phyloP scores from a whole-genome alignment of 2,797 vertebrate genomes.

The Psittacula derbiana region DNA sequence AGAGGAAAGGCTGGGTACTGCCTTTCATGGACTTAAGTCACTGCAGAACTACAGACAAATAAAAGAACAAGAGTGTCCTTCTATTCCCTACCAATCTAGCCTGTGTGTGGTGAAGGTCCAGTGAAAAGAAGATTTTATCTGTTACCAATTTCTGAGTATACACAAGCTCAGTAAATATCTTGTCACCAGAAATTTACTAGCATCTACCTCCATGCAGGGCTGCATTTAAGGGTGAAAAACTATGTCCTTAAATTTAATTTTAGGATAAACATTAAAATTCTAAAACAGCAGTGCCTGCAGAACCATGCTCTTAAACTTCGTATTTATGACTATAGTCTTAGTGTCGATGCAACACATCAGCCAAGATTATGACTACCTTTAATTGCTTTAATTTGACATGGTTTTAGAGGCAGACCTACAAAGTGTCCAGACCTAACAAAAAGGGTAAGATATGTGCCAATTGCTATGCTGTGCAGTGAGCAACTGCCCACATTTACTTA shows the following conservation, averaged over 20 bases:
- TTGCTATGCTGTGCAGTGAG: background rate
- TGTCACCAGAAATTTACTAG: background rate
- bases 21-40: background rate
- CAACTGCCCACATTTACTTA: background rate
- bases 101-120: background rate
- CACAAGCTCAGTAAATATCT: background rate
- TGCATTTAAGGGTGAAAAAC: background rate
- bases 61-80: background rate
- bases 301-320: background rate
- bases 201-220: background rate
- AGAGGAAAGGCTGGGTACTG: background rate
- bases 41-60: background rate
- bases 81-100: background rate
- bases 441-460: fast-evolving
- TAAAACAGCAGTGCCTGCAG: background rate
- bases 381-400: background rate
- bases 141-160: background rate
- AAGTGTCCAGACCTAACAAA: background rate
- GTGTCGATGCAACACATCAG: background rate
- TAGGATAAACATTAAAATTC: background rate
- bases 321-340: background rate
- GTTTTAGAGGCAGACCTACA: background rate
- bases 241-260: background rate
- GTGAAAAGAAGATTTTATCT: background rate
- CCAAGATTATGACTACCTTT: background rate